Percentiles rank a stretch among this genome's conserved stretches.
Evolutionary conservation across 2,888 invertebrate genomes (phyloP).

Genomic region (Heliconius cydno): DNA sequence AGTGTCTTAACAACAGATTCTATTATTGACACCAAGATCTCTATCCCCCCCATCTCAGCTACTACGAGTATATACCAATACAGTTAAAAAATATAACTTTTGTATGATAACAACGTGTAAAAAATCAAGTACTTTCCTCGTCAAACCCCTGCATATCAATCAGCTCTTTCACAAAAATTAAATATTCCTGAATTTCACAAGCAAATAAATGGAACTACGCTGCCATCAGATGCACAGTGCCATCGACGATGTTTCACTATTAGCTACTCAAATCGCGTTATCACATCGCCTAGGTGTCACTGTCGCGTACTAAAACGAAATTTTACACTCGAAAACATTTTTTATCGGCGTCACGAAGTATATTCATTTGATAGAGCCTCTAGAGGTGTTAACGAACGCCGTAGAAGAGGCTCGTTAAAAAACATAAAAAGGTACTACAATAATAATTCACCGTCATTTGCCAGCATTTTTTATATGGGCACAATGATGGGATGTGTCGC

Average conservation of each 20-base stretch:
- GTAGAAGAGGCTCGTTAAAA: conserved; percentile 43
- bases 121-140: not conserved
- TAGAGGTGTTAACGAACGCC: conserved; percentile 46
- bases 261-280: conserved; percentile 14
- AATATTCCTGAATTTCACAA: conserved; percentile 3
- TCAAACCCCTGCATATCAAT: not conserved
- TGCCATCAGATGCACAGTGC: not conserved
- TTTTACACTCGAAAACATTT: conserved; percentile 39
- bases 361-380: conserved; percentile 37
- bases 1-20: too few relatives aligned
- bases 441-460: conserved; percentile 36
- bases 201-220: not conserved
- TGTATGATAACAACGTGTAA: not conserved
- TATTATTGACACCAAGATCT: too few relatives aligned
- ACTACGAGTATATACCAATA: too few relatives aligned
- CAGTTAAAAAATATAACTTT: not conserved
- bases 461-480: conserved; percentile 10
- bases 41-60: too few relatives aligned
- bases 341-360: conserved; percentile 37
- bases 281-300: conserved; percentile 18
- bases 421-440: conserved; percentile 45
- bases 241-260: conserved; percentile 16
- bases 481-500: conserved; percentile 29
- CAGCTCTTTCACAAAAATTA: not conserved
- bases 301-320: conserved; percentile 17